phyloP scores from a whole-genome alignment of 2,113 vertebrate genomes.

The Uria lomvia region DNA sequence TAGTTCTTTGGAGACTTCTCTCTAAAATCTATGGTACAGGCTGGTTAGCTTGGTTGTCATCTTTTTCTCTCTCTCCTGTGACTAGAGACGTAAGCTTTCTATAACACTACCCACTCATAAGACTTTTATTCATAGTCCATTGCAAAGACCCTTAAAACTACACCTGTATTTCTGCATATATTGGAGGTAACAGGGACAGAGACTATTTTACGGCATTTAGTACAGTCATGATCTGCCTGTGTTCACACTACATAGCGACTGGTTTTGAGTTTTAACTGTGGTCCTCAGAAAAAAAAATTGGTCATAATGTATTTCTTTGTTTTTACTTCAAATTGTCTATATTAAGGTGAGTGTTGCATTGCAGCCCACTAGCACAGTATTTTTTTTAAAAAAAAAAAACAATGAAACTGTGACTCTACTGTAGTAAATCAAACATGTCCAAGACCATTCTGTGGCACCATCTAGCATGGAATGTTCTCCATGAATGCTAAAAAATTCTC shows the following conservation, averaged over 20 bases:
- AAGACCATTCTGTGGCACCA: neutral
- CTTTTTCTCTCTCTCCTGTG: neutral
- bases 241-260: neutral
- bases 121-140: neutral
- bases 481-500: neutral
- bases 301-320: neutral
- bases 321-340: neutral
- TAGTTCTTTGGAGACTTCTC: neutral
- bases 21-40: neutral
- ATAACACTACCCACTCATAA: neutral
- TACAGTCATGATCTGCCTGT: neutral
- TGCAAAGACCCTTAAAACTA: neutral
- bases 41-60: neutral
- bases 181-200: neutral
- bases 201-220: neutral
- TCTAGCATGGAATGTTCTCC: neutral
- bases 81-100: neutral
- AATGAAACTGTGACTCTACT: neutral
- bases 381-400: neutral
- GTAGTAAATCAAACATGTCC: neutral
- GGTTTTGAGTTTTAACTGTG: neutral
- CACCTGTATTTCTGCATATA: neutral
- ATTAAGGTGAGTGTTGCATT: neutral
- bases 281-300: neutral
- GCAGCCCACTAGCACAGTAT: neutral